phyloP scores from a whole-genome alignment of 2,113 vertebrate genomes.

The Delphinapterus leucas region DNA sequence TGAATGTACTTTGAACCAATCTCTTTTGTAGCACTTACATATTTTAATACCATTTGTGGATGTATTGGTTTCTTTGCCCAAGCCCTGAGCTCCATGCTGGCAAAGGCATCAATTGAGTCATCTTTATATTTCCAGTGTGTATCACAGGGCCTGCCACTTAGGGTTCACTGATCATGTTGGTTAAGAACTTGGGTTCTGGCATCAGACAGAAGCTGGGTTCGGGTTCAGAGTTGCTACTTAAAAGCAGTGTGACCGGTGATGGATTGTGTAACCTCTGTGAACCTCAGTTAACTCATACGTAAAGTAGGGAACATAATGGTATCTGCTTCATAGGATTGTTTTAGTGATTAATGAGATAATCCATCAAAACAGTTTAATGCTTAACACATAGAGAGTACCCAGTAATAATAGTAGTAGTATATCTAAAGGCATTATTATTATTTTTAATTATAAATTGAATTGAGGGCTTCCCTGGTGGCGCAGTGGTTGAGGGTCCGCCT shows the following conservation, averaged over 20 bases:
- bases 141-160: background rate
- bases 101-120: background rate
- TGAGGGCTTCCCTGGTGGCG: background rate
- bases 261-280: background rate
- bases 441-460: background rate
- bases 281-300: background rate
- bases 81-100: background rate
- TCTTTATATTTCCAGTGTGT: background rate
- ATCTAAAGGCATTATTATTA: background rate
- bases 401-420: background rate
- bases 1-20: background rate
- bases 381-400: background rate
- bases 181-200: background rate
- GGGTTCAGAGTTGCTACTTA: background rate
- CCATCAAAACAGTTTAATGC: background rate
- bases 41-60: background rate
- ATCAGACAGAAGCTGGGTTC: background rate
- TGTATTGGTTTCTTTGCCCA: background rate
- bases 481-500: too few species aligned
- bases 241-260: background rate
- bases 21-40: background rate
- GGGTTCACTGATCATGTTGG: background rate
- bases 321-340: background rate
- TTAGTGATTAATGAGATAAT: background rate
- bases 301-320: background rate